Evolutionary conservation across 2,888 invertebrate genomes (phyloP).

Genomic region (Sphecodes monilicornis): DNA sequence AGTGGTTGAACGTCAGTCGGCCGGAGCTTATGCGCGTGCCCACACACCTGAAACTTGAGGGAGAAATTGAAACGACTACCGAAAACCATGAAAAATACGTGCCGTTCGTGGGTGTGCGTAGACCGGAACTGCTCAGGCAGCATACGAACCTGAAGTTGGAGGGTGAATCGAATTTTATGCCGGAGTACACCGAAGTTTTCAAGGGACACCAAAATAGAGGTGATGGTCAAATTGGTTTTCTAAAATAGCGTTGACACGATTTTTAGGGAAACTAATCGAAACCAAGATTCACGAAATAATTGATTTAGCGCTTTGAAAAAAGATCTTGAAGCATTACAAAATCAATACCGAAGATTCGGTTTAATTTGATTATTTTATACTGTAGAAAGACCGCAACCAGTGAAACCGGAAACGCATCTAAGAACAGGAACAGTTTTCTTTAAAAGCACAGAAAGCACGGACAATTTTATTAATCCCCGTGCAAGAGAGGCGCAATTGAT

Average conservation of each 20-base stretch:
- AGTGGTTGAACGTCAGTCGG: conserved; percentile 81
- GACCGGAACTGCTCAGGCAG: conserved; percentile 82
- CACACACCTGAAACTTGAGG: conserved; percentile 85
- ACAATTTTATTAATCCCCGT: conserved; percentile 65
- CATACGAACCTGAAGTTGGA: conserved; percentile 85
- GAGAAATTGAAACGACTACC: conserved; percentile 84
- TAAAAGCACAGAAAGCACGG: conserved; percentile 63
- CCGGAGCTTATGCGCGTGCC: conserved; percentile 84
- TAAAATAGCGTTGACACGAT: neutral
- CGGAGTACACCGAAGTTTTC: conserved; percentile 84
- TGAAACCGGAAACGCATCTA: conserved; percentile 76
- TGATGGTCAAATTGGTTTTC: conserved; percentile 47
- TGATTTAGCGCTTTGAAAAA: neutral
- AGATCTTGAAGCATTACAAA: neutral
- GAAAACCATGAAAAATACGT: conserved; percentile 84
- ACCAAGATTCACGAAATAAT: neutral
- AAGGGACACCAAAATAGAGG: conserved; percentile 72
- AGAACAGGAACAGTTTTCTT: conserved; percentile 72
- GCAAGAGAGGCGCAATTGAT: conserved; percentile 54
- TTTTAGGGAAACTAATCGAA: neutral
- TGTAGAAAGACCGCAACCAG: conserved; percentile 73
- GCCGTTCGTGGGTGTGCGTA: conserved; percentile 83
- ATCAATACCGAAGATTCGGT: neutral
- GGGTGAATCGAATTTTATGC: conserved; percentile 84
- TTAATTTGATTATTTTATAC: neutral